These are phyloP conservation scores for Labia minor DNA, from an alignment of 2,888 invertebrate genomes.

Conservation along the genomic window DNA sequence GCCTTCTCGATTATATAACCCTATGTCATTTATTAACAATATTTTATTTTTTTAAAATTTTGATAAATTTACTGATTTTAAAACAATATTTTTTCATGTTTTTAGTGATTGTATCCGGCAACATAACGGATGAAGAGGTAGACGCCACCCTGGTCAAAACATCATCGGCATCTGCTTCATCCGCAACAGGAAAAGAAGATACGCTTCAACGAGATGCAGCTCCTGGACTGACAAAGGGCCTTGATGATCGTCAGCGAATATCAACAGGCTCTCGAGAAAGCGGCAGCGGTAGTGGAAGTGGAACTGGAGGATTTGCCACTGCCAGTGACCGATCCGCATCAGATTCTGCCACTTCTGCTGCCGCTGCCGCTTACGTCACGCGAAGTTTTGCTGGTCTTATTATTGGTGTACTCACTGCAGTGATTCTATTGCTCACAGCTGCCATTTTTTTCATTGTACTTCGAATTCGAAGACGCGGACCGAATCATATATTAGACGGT, in stretches of 20 bases:
- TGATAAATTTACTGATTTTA: no score
- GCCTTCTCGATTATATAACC: no score
- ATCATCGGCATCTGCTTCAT: constrained; percentile 34
- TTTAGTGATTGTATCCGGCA: constrained; percentile 48
- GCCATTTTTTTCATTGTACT: constrained; percentile 60
- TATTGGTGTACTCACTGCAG: constrained; percentile 58
- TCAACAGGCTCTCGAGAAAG: constrained; percentile 3
- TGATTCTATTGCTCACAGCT: constrained; percentile 57
- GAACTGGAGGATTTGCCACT: not conserved
- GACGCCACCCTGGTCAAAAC: constrained; percentile 29
- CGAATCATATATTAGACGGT: constrained; percentile 30
- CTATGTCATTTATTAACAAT: no score
- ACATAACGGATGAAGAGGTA: constrained; percentile 51
- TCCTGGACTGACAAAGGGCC: constrained; percentile 44
- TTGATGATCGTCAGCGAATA: constrained; percentile 38
- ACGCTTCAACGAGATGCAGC: constrained; percentile 59
- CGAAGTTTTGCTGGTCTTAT: constrained; percentile 40
- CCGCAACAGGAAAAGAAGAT: constrained; percentile 46
- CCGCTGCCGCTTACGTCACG: constrained; percentile 17
- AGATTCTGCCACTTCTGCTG: not conserved
- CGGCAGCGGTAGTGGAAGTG: not conserved
- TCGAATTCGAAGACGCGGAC: constrained; percentile 47
- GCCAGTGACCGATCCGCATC: not conserved
- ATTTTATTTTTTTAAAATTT: no score
- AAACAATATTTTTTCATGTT: constrained; percentile 30